Conservation (phyloP, 2,113 vertebrate genomes). For the Microtus pennsylvanicus region DNA sequence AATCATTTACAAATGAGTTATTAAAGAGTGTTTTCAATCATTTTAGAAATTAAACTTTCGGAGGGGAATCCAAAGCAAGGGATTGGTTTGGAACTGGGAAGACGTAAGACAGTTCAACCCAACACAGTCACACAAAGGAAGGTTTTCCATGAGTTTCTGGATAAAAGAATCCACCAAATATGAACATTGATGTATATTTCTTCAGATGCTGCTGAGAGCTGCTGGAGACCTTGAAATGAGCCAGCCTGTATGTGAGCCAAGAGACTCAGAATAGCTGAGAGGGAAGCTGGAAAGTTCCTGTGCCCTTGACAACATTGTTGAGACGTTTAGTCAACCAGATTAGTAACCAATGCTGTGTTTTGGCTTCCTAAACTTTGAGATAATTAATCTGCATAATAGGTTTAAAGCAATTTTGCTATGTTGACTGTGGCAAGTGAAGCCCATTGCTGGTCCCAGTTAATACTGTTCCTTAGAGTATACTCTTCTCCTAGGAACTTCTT, state of each 20-base stretch:
- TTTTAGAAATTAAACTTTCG: not conserved
- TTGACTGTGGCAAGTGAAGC: not conserved
- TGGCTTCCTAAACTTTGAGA: not conserved
- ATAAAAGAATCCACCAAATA: not conserved
- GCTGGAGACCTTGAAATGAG: constrained; percentile 10
- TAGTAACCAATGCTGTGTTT: not conserved
- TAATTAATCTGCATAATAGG: not conserved
- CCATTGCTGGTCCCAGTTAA: not conserved
- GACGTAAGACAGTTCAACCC: not conserved
- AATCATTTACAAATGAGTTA: not conserved
- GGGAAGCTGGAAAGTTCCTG: not conserved
- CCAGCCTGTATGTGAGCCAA: not conserved
- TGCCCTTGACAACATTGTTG: not conserved
- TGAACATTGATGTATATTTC: not conserved
- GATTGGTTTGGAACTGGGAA: not conserved
- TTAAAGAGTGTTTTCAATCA: not conserved
- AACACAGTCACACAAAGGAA: not conserved
- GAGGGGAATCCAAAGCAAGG: not conserved
- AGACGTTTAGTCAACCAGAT: not conserved
- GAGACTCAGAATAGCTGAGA: not conserved
- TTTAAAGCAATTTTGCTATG: not conserved
- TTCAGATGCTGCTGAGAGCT: not conserved
- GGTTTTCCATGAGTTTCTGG: not conserved
- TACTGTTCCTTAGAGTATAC: not conserved
- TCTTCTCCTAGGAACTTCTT: not conserved